Conservation (phyloP, 2,888 invertebrate genomes). For the Archips xylosteana region DNA sequence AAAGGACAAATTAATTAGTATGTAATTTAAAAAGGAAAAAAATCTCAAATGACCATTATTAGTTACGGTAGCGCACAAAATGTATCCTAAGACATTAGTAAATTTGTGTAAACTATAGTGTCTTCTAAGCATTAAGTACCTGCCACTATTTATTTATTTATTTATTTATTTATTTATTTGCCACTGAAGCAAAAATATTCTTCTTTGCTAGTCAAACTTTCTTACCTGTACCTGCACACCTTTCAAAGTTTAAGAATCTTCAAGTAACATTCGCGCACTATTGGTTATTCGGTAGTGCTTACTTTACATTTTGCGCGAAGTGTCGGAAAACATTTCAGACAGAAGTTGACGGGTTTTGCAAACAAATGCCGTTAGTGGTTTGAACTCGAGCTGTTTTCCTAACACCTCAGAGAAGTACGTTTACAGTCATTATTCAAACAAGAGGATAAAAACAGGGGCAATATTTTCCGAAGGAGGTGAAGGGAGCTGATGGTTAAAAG, state of each 20-base stretch:
- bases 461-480: conserved; percentile 83
- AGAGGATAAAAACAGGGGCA: conserved; percentile 83
- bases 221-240: conserved; percentile 34
- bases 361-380: conserved; percentile 83
- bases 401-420: conserved; percentile 82
- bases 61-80: too few relatives aligned
- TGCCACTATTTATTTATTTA: too few relatives aligned
- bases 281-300: conserved; percentile 69
- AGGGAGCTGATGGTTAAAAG: conserved; percentile 83
- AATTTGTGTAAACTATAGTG: too few relatives aligned
- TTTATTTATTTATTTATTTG: too few relatives aligned
- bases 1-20: not conserved
- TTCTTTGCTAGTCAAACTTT: not conserved
- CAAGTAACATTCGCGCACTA: conserved; percentile 64
- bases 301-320: conserved; percentile 79
- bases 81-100: too few relatives aligned
- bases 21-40: too few relatives aligned
- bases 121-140: too few relatives aligned
- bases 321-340: conserved; percentile 78
- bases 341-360: conserved; percentile 80
- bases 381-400: conserved; percentile 75
- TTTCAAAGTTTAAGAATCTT: conserved; percentile 53
- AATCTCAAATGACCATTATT: too few relatives aligned
- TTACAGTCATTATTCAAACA: conserved; percentile 85
- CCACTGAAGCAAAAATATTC: not conserved